Percentiles rank a stretch among this genome's conserved stretches.
These are phyloP conservation scores for Boulengeromyrus knoepffleri DNA, from an alignment of 2,113 vertebrate species.

Conservation along the genomic window DNA sequence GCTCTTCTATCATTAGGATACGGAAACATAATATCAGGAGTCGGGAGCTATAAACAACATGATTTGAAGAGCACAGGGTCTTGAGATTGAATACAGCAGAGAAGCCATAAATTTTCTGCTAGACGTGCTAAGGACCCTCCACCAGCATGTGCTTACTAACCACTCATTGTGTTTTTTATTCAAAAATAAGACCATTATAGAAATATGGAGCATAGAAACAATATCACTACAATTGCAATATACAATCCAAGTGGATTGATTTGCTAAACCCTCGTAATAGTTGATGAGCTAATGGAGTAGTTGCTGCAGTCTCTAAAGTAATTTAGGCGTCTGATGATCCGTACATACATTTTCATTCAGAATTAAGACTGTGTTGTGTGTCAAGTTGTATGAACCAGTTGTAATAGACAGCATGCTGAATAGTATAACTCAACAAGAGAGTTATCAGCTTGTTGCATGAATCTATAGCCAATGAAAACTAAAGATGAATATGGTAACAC, in stretches of 20 bases:
- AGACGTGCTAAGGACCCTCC: constrained; percentile 5
- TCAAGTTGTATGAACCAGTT: not conserved
- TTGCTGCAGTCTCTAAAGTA: not conserved
- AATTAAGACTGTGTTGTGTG: not conserved
- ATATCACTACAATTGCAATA: not conserved
- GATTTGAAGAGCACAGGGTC: constrained; percentile 18
- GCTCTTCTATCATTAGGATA: constrained; percentile 25
- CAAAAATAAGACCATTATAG: not conserved
- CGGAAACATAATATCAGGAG: constrained; percentile 34
- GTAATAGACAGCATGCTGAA: not conserved
- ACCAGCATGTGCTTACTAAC: constrained; percentile 9
- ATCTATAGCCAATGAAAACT: not conserved
- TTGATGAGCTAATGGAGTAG: not conserved
- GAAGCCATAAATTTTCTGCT: constrained; percentile 22
- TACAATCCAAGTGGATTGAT: not conserved
- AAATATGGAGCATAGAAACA: not conserved
- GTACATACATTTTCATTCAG: not conserved
- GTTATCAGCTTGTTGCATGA: not conserved
- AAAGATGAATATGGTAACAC: not conserved
- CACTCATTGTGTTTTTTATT: not conserved
- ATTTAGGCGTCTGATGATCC: not conserved
- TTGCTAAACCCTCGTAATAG: not conserved
- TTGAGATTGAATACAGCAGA: constrained; percentile 17
- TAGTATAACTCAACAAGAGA: not conserved
- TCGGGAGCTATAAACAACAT: constrained; percentile 33